Base-by-base conservation (phyloP, 1,140 invertebrate species). In the Drosophila nigromelanica region DNA sequence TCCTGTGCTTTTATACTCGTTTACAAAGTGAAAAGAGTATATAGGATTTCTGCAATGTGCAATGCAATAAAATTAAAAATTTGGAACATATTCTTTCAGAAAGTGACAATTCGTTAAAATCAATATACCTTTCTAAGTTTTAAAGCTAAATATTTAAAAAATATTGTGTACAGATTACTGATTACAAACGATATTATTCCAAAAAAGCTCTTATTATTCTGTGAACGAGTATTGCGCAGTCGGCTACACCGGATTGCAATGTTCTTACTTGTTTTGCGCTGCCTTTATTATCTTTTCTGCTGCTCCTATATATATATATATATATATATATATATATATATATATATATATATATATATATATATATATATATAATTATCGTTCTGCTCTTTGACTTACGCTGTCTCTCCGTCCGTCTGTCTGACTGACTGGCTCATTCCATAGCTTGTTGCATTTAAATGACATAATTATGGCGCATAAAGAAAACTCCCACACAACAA, bases 391-490 rank as follows among this genome's bases (percentile, higher is more conserved):
- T 69, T 73, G 62, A 35, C 66, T 21, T 37, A 11, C 33, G 30
- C 42, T 59, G 66, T 18, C 62, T 64, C 68, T 7, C 47, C 61
- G 12, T 24, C 66, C 48, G 70, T 62, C 48, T 66, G 63, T n/a
- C 18, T 33, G 71, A 51, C 76, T 70, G 60, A 37, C 58, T 71
- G 75, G 33, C 62, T 76, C 63, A 21, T 52, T 66, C 69, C 71
- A 58, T 40, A 79, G 83, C 83, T 87, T 87, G 83, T 87, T 87
- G 83, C 83, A 87, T 87, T 89, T 87, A 87, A 87, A 87, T 87
- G 83, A 87, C 83, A 87, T 87, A 87, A 87, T 87, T 87, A 87
- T 83, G 83, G 85, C 72, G 73, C 76, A 89, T 77, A 89, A 87
- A 79, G 76, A 66, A 66, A 78, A 87, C 82, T 87, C 82, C 83